Evolutionary conservation across 1,140 invertebrate species (phyloP).

Genomic region (silkworm (Bombyx mori)): ASM3026992v2 NC_085133.1:8196001-8196500

Average conservation of each 20-base stretch:
- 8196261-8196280: not conserved
- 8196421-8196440: constrained; percentile 53
- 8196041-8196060: too few relatives aligned
- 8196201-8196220: too few relatives aligned
- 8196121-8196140: too few relatives aligned
- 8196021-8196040: too few relatives aligned
- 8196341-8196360: not conserved
- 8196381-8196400: constrained; percentile 25
- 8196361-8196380: not conserved
- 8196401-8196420: constrained; percentile 38
- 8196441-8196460: constrained; percentile 75
- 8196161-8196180: too few relatives aligned
- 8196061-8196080: too few relatives aligned
- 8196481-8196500: constrained; percentile 43
- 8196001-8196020: too few relatives aligned
- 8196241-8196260: too few relatives aligned
- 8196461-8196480: constrained; percentile 67
- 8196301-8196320: not conserved
- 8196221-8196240: too few relatives aligned
- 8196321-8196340: not conserved
- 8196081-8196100: not conserved
- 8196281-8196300: not conserved
- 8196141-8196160: too few relatives aligned
- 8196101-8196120: too few relatives aligned
- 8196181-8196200: too few relatives aligned